Base-by-base conservation (phyloP, 1,140 invertebrate genomes). In the Trichonephila clavipes region DNA sequence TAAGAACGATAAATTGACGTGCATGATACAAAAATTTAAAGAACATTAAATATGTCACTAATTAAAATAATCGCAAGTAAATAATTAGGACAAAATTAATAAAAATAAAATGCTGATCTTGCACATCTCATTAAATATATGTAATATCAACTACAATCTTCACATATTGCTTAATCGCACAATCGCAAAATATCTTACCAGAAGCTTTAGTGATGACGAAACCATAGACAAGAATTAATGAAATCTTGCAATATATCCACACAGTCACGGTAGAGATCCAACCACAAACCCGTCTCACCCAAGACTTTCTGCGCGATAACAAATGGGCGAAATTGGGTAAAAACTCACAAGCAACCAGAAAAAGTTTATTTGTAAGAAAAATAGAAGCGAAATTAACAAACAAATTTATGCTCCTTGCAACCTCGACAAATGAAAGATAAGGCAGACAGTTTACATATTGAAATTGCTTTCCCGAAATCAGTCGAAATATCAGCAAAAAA, bases 401-500 rank as follows among this genome's bases (percentile, higher is more conserved):
- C 83, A 85, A 58, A 59, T 85, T 24, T 58, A 61, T 85, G 83
- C 83, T 58, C 83, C 59, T 85, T 85, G 83, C n/a, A 85, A 24
- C 83, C 83, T 18, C 51, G 83, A 6, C 83, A 16, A 61, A 3
- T 18, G 28, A 59, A 19, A 85, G 83, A 85, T 85, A 85, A 89
- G 88, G 62, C 64, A 77, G 88, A 72, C 51, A 72, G 88, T 89
- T 89, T 89, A 72, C 88, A 69, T 89, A 89, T 72, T 58, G 40
- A 89, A 89, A 89, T 72, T 69, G 69, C 19, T 89, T 89, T 89
- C 88, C 64, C 4, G 88, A 89, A 89, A 89, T 89, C 88, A 89
- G 64, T 51, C 58, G 28, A 89, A 89, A 72, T 89, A 89, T 89
- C 88, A 89, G 88, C 62, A 89, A 89, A 89, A 86, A 88, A 89